phyloP scores from a whole-genome alignment of 2,113 vertebrate genomes.

The Microcebus murinus region DNA sequence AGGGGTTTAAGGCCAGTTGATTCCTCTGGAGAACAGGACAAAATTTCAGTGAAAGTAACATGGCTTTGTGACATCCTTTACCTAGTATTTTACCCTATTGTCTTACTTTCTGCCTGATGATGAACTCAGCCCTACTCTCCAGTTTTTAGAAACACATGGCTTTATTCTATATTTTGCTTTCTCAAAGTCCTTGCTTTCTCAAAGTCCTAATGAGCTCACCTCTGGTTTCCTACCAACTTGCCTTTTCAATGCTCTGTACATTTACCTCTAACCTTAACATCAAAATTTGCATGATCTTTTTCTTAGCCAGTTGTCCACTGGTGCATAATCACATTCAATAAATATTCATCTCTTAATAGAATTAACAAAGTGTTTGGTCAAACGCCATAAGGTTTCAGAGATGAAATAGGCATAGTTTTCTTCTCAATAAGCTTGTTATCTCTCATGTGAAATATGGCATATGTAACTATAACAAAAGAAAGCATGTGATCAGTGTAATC shows the following conservation, averaged over 20 bases:
- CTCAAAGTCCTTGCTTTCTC: neutral
- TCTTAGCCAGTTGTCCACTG: neutral
- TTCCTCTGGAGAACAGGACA: neutral
- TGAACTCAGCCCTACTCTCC: neutral
- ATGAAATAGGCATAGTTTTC: neutral
- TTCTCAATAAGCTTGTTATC: neutral
- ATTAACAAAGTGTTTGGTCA: neutral
- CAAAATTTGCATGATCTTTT: neutral
- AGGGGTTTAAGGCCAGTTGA: neutral
- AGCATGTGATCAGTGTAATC: neutral
- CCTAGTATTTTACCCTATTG: neutral
- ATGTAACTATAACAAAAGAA: neutral
- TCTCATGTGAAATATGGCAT: neutral
- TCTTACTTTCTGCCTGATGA: neutral
- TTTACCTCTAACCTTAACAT: neutral
- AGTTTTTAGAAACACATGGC: neutral
- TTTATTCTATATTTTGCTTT: neutral
- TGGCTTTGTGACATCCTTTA: neutral
- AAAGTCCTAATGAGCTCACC: neutral
- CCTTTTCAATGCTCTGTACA: neutral
- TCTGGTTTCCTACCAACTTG: neutral
- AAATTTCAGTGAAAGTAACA: neutral
- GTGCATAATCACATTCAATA: neutral
- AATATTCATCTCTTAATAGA: neutral
- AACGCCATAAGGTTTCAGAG: neutral